Evolutionary conservation across 2,797 vertebrate species (phyloP), one percentile per base, ranked within the genome.

Genomic region (Phrynocephalus guinanensis): DNA sequence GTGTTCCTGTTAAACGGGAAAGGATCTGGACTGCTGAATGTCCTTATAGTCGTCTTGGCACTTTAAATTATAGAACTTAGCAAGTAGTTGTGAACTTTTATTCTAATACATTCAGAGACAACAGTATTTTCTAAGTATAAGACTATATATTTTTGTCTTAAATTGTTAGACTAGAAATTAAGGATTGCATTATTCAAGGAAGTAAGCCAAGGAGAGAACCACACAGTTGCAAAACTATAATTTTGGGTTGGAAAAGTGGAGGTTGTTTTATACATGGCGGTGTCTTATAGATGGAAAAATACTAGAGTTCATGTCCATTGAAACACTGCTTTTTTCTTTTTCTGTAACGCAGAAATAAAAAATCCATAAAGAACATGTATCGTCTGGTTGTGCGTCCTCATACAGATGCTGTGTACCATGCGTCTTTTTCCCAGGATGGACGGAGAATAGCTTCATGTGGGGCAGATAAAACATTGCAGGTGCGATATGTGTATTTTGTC

Each of bases 361-460:
- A 94, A 79, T 97, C 95, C 60, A 96, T 98, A 92, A 98, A 98
- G 95, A 98, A 96, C 90, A 96, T 98, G 90, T 98, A 97, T 81
- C 98, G 96, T 48, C 95, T 99, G 93, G 98, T 99, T 90, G 97
- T 99, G 91, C 98, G 98, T 86, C 98, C 99, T 7, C 98, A 99
- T 48, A 98, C 97, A 96, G 98, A 98, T 93, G 97, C 98, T 70
- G 95, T 99, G 91, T 98, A 98, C 94, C 97, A 98, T 10, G 98
- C 98, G 79, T 98, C 98, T 94, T 99, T 99, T 96, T 99, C 99
- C 82, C 97, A 97, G 60, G 97, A 98, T 33, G 98, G 97, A 82
- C 92, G 96, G 89, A 98, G 97, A 95, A 98, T 99, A 72, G 99
- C 98, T 87, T 98, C 98, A 33, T 98, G 98, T 95, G 99, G 99